Conservation (phyloP, 37 sponge, comb jelly and placozoan genomes). For the Diacarnus erythraeanus region DNA sequence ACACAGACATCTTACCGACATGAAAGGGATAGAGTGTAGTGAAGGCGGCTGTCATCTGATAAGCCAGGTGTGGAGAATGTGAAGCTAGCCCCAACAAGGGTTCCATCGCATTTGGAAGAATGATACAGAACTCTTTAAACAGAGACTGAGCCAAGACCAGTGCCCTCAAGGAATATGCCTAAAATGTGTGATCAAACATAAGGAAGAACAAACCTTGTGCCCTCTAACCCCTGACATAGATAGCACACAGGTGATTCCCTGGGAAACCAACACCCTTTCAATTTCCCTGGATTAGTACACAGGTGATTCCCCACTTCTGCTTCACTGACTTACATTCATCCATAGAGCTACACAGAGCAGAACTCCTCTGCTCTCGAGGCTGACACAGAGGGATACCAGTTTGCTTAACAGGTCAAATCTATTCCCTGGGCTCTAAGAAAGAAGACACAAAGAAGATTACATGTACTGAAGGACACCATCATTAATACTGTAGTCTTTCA, state of each 20-base stretch:
- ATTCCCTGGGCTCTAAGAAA: not conserved
- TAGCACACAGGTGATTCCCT: too few species aligned
- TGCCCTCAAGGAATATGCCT: constrained; percentile 50
- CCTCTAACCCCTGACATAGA: too few species aligned
- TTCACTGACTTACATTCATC: constrained; percentile 63
- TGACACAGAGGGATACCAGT: constrained; percentile 53
- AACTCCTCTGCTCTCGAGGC: constrained; percentile 14
- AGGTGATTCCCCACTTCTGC: too few species aligned
- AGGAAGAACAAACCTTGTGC: too few species aligned
- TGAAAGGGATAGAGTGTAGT: constrained; percentile 56
- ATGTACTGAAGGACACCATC: not conserved
- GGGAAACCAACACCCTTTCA: too few species aligned
- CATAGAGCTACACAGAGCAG: constrained; percentile 58
- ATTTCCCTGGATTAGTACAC: too few species aligned
- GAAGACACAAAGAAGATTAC: not conserved
- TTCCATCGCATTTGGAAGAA: constrained; percentile 54
- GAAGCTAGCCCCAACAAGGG: constrained; percentile 49
- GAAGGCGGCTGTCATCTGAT: constrained; percentile 46
- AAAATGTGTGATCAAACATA: not conserved
- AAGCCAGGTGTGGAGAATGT: constrained; percentile 53
- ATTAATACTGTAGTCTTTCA: too few species aligned
- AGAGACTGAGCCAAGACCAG: constrained; percentile 20
- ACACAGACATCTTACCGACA: constrained; percentile 33
- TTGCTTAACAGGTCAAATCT: constrained; percentile 30
- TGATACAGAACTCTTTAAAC: constrained; percentile 62